Base-by-base conservation (phyloP, 2,888 invertebrate genomes). In the Lingula anatina region DNA sequence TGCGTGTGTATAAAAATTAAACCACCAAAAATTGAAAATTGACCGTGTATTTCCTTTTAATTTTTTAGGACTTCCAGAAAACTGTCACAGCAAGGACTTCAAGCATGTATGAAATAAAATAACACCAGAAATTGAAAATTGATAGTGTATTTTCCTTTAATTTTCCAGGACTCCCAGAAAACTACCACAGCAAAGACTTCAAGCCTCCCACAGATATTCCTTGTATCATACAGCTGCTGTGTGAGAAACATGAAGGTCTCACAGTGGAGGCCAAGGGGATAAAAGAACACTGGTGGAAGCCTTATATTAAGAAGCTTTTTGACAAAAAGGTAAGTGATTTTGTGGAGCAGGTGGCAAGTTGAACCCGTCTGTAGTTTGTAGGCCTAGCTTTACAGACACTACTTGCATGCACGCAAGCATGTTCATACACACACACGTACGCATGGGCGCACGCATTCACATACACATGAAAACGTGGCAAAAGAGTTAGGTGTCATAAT, bases 181-280 rank as follows among this genome's bases (percentile, higher is more conserved):
- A 87, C 65, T 90, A 85, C 59, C 81, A 83, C 81, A 66, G 73
- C 26, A 61, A 81, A 18, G 79, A 80, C 61, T 83, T 81, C 68
- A 78, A 80, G 57, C 73, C 83, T 38, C 85, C 70, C 12, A 75
- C 80, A 15, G 85, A 85, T 48, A 83, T 87, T 20, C 87, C 89
- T 18, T 94, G 92, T 70, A 86, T 93, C 55, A 87, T 96, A 60
- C 84, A 86, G 59, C 81, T 84, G 55, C 80, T 95, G 36, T 93
- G 93, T 77, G 84, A 86, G 61, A 84, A 85, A 63, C 88, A 89
- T 66, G 86, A 88, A 66, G 90, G 89, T 0, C 82, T 89, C 38
- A 81, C 86, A n/a, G 83, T 90, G 2, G 95, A 96, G 73, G 94
- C 93, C 5, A 88, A 88, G 71, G 86, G 88, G 23, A 89, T 93